Conservation (phyloP, 1,140 invertebrate genomes). For the Archegozetes longisetosus region DNA sequence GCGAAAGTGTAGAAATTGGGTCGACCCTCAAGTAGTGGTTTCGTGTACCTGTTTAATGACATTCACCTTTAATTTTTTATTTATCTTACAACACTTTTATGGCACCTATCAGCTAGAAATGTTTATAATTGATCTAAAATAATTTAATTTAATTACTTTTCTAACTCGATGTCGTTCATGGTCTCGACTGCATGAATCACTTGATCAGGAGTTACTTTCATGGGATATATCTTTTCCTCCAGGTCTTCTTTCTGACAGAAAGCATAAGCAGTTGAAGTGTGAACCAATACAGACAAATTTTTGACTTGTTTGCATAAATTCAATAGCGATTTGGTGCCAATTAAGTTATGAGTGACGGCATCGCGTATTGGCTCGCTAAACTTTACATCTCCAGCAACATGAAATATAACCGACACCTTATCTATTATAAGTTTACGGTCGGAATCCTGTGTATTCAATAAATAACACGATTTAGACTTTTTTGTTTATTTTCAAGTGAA, state of each 20-base stretch:
- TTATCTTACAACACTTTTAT: not conserved
- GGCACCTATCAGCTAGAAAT: no score
- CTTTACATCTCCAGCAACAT: slow-evolving; percentile 91
- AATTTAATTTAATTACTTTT: no score
- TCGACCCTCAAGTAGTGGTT: slow-evolving; percentile 36
- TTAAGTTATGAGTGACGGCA: not conserved
- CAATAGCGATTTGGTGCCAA: not conserved
- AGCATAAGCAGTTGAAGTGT: slow-evolving; percentile 17
- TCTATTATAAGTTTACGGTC: slow-evolving; percentile 52
- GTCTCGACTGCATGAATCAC: not conserved
- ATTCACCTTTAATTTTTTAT: not conserved
- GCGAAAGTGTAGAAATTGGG: slow-evolving; percentile 75
- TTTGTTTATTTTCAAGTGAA: no score
- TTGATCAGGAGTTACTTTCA: not conserved
- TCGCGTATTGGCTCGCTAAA: slow-evolving; percentile 76
- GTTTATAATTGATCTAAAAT: no score
- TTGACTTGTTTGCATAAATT: not conserved
- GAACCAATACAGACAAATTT: slow-evolving; percentile 10
- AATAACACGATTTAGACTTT: no score
- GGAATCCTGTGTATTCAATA: no score
- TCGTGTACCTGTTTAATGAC: not conserved
- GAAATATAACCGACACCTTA: slow-evolving; percentile 81
- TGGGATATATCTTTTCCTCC: slow-evolving; percentile 12
- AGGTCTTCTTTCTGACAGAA: slow-evolving; percentile 15
- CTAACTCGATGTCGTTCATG: not conserved